phyloP scores from a whole-genome alignment of 2,797 vertebrate genomes.

The Acanthurus leucopareius region DNA sequence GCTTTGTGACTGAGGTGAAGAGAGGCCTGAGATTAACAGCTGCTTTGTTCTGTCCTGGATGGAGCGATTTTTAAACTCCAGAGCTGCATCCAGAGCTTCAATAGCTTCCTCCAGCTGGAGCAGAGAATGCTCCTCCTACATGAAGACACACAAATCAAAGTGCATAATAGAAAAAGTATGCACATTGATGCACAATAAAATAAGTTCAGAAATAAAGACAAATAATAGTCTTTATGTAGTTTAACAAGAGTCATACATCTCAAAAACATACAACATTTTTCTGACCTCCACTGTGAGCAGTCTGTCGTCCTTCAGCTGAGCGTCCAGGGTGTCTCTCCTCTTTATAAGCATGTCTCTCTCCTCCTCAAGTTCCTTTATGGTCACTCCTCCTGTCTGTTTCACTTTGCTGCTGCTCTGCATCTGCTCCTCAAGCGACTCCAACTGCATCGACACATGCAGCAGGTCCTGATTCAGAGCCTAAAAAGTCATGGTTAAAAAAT shows the following conservation, averaged over 20 bases:
- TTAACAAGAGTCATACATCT: conserved; percentile 6
- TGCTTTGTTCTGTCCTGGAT: conserved; percentile 86
- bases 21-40: conserved; percentile 74
- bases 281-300: conserved; percentile 89
- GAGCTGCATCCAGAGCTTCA: conserved; percentile 90
- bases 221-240: not conserved
- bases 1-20: conserved; percentile 60
- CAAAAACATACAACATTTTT: not conserved
- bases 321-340: conserved; percentile 85
- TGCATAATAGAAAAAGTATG: not conserved
- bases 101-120: conserved; percentile 92
- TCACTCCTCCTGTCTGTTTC: conserved; percentile 73
- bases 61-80: conserved; percentile 89
- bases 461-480: conserved; percentile 90
- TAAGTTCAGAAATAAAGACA: not conserved
- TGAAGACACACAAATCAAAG: conserved; percentile 9
- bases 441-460: conserved; percentile 83
- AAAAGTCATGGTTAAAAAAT: conserved; percentile 14
- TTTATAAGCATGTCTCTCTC: conserved; percentile 86
- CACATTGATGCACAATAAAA: conserved; percentile 44
- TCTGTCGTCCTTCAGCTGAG: conserved; percentile 87
- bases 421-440: conserved; percentile 89
- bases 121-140: conserved; percentile 89
- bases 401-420: conserved; percentile 77
- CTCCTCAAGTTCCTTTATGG: conserved; percentile 81